phyloP scores from a whole-genome alignment of 2,888 invertebrate genomes.

The Podotricha telesiphe region DNA sequence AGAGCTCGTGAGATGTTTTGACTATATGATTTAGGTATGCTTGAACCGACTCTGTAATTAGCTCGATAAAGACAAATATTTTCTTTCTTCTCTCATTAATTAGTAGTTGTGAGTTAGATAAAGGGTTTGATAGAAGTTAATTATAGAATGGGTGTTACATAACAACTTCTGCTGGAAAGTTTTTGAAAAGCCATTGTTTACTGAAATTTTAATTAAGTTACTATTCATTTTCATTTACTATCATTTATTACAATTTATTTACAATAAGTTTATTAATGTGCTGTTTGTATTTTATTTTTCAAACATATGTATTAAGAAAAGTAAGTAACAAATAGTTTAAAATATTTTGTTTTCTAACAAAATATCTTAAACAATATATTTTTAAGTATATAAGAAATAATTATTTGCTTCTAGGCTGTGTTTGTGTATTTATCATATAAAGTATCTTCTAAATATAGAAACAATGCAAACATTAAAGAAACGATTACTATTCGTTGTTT shows the following conservation, averaged over 20 bases:
- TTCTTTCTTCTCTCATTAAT: slow-evolving; percentile 39
- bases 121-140: slow-evolving; percentile 34
- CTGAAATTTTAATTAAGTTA: not conserved
- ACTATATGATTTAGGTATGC: slow-evolving; percentile 30
- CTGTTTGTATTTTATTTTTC: too few relatives aligned
- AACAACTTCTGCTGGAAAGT: not conserved
- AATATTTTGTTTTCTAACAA: too few relatives aligned
- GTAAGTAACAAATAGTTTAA: too few relatives aligned
- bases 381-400: too few relatives aligned
- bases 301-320: too few relatives aligned
- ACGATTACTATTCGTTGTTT: not conserved
- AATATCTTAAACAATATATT: too few relatives aligned
- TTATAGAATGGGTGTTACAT: slow-evolving; percentile 42
- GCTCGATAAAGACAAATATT: slow-evolving; percentile 41
- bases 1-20: slow-evolving; percentile 34
- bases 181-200: too few relatives aligned
- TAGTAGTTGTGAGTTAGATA: slow-evolving; percentile 36
- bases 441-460: not conserved
- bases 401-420: too few relatives aligned
- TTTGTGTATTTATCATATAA: too few relatives aligned
- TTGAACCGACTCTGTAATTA: slow-evolving; percentile 29
- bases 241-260: too few relatives aligned
- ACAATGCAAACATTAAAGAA: not conserved
- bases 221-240: not conserved
- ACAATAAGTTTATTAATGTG: too few relatives aligned